phyloP scores from a whole-genome alignment of 2,888 invertebrate species.

The Augiades crinisus region DNA sequence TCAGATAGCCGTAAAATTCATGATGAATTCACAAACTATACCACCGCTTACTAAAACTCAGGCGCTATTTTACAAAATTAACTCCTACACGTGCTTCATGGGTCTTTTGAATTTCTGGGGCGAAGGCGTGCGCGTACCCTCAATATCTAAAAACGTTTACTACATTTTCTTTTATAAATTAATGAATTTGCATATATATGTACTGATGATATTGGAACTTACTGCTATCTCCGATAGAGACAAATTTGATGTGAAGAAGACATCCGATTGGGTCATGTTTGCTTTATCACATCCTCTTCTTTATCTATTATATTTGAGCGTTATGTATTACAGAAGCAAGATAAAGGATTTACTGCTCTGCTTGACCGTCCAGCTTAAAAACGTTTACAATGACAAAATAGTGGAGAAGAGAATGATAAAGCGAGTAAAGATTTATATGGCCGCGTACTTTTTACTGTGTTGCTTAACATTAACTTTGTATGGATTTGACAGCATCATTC shows the following conservation, averaged over 20 bases:
- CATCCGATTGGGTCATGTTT: slow-evolving; percentile 40
- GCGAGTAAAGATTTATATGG: slow-evolving; percentile 37
- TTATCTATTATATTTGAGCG: slow-evolving; percentile 33
- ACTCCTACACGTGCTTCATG: slow-evolving; percentile 26
- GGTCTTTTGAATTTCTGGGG: slow-evolving; percentile 46
- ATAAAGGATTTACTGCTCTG: slow-evolving; percentile 38
- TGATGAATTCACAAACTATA: background rate
- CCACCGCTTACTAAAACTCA: background rate
- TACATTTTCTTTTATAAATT: slow-evolving; percentile 28
- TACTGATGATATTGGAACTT: slow-evolving; percentile 40
- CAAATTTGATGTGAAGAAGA: slow-evolving; percentile 35
- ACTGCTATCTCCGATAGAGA: slow-evolving; percentile 42
- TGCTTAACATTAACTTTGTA: slow-evolving; percentile 33
- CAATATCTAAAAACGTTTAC: slow-evolving; percentile 23
- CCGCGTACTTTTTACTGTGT: slow-evolving; percentile 32
- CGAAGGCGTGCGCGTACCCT: slow-evolving; percentile 33
- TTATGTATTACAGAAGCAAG: slow-evolving; percentile 33
- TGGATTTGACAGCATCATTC: slow-evolving; percentile 37
- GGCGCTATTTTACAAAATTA: slow-evolving; percentile 24
- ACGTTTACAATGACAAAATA: slow-evolving; percentile 42
- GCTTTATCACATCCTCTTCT: slow-evolving; percentile 43
- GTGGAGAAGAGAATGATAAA: slow-evolving; percentile 50
- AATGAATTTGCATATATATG: slow-evolving; percentile 31
- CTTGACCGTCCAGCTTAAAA: slow-evolving; percentile 41
- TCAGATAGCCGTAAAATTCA: too few species aligned